These are phyloP conservation scores for Trichogramma dendrolimi DNA, from an alignment of 2,888 invertebrate genomes.

Conservation along the genomic window DNA sequence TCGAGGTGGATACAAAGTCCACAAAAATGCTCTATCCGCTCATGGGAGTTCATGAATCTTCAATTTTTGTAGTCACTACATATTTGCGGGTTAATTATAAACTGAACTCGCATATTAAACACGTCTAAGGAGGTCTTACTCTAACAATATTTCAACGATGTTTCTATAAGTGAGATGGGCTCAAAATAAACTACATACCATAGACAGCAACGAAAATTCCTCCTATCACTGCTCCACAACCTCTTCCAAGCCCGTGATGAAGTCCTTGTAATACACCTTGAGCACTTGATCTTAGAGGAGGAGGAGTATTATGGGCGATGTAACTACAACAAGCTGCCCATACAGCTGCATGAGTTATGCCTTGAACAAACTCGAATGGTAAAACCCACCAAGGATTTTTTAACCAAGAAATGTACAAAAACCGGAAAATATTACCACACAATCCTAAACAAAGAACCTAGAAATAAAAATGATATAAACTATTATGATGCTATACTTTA, in stretches of 20 bases:
- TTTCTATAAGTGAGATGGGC: too few relatives aligned
- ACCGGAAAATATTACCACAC: conserved; percentile 87
- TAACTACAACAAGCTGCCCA: conserved; percentile 99
- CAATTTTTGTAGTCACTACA: too few relatives aligned
- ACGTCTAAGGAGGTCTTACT: too few relatives aligned
- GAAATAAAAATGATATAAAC: conserved; percentile 28
- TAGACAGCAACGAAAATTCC: conserved; percentile 65
- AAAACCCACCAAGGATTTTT: conserved; percentile 97
- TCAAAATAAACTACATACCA: conserved; percentile 51
- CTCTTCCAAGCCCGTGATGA: conserved; percentile 94
- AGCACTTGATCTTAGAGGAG: conserved; percentile 82
- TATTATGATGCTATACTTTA: background rate
- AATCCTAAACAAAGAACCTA: conserved; percentile 89
- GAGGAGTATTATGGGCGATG: conserved; percentile 92
- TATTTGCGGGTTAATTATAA: too few relatives aligned
- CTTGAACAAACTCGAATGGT: conserved; percentile 92
- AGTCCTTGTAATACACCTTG: conserved; percentile 93
- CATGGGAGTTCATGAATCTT: too few relatives aligned
- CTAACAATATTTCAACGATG: too few relatives aligned
- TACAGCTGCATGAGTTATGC: conserved; percentile 94
- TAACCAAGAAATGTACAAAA: conserved; percentile 93
- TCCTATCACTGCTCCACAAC: conserved; percentile 92
- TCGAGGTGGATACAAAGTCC: too few relatives aligned
- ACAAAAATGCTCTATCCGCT: too few relatives aligned
- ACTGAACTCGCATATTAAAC: too few relatives aligned